Evolutionary conservation across 2,797 vertebrate genomes (phyloP), one percentile per base, ranked within the genome.

Genomic region (Oryzias sinensis): DNA sequence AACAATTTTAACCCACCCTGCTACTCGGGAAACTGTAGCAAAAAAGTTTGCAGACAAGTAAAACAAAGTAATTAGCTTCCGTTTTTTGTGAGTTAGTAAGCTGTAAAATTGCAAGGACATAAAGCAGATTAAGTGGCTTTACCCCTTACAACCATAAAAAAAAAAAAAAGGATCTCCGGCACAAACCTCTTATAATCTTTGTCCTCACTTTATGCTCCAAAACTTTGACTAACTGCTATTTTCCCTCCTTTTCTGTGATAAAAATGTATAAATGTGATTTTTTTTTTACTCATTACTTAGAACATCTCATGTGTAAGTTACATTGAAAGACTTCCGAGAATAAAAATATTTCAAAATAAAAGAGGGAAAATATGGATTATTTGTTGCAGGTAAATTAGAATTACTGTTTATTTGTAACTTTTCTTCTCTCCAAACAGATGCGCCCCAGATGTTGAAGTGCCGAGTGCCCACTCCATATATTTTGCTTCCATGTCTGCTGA

Each of bases 31-130:
- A 37, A 9, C 11, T 37, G 33, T 13, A 11, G 33, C 33, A 3
- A 15, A 43, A 14, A 52, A 43, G 22, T 46, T 1, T 64, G 53
- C 24, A 22, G 40, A 33, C 14, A 27, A 16, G 17, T 44, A 22
- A 50, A 53, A 41, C 43, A 49, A 86, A 87, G 89, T 91, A 87
- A 92, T 93, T 92, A 91, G 91, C 90, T 91, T 44, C 88, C 90
- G 86, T 88, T 84, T 89, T 81, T 87, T 89, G 80, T 89, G 86
- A 88, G 86, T 92, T 92, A 90, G 88, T 86, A 88, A 89, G 87
- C 87, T 85, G 87, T 90, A 88, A 88, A 90, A 37, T 37, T 37
- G 33, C 33, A 37, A 4, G 33, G 33, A 37, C 33, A 37, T 37
- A 89, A 89, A 92, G 87, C 79, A 86, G 40, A 48, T 40, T 7